Evolutionary conservation across 2,113 vertebrate genomes (phyloP).

Genomic region (Mungos mungo): DNA sequence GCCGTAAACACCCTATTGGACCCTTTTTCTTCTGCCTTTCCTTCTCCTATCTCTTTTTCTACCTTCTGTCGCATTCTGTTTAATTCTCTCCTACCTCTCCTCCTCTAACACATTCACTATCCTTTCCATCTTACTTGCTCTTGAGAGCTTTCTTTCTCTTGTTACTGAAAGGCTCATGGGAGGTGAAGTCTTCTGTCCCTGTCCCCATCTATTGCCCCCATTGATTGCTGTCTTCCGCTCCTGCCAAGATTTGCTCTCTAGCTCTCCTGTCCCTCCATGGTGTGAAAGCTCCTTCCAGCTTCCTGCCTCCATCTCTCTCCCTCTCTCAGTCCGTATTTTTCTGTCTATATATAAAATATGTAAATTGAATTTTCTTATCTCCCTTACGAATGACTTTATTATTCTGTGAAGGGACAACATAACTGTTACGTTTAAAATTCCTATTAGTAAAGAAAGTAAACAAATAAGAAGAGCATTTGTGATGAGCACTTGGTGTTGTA

Average conservation of each 20-base stretch:
- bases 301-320: background rate
- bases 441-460: background rate
- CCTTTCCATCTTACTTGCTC: background rate
- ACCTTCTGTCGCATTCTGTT: background rate
- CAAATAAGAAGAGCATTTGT: too few species aligned
- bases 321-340: background rate
- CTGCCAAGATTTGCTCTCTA: background rate
- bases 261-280: background rate
- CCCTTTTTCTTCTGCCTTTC: background rate
- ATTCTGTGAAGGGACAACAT: background rate
- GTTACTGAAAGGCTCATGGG: background rate
- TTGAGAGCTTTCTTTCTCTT: background rate
- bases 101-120: background rate
- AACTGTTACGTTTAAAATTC: background rate
- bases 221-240: background rate
- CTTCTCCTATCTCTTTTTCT: background rate
- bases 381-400: background rate
- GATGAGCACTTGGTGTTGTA: too few species aligned
- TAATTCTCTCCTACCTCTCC: fast-evolving
- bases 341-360: background rate
- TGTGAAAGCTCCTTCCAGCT: background rate
- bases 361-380: background rate
- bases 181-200: background rate
- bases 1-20: background rate
- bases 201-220: background rate